A percentile compares a stretch with the other conserved stretches of the same genome.
Evolutionary conservation across 2,888 invertebrate genomes (phyloP).

Genomic region (Palloptera scutellata): DNA sequence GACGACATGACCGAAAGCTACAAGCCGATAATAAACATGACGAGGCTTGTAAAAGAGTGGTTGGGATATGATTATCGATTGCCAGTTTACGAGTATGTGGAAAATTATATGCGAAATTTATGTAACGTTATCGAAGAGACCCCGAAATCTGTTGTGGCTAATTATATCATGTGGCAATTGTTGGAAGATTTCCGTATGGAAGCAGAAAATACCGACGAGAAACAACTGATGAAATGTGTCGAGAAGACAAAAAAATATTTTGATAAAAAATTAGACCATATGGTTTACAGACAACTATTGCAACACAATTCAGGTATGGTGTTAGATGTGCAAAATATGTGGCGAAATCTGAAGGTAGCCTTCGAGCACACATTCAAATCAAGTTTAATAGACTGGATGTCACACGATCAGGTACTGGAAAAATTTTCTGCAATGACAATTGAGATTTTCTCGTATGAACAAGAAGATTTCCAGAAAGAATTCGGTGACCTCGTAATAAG

Average conservation of each 20-base stretch:
- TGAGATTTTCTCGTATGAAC: constrained; percentile 44
- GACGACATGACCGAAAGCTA: constrained; percentile 48
- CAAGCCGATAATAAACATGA: constrained; percentile 49
- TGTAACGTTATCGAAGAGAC: constrained; percentile 46
- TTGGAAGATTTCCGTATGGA: constrained; percentile 47
- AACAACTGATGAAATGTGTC: constrained; percentile 46
- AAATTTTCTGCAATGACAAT: constrained; percentile 51
- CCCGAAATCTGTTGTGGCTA: constrained; percentile 51
- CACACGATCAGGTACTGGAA: constrained; percentile 45
- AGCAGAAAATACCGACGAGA: constrained; percentile 26
- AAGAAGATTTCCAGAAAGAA: constrained; percentile 45
- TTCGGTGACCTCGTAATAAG: constrained; percentile 46
- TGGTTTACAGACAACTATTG: constrained; percentile 47
- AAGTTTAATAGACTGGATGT: constrained; percentile 45
- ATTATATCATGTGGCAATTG: constrained; percentile 55
- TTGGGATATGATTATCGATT: constrained; percentile 48
- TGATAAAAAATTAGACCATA: constrained; percentile 52
- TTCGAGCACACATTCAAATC: constrained; percentile 45
- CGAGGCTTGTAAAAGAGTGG: constrained; percentile 40
- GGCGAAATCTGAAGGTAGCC: constrained; percentile 48
- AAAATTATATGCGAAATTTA: constrained; percentile 50
- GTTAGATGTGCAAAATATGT: constrained; percentile 45
- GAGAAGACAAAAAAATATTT: constrained; percentile 46
- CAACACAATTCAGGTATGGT: constrained; percentile 27
- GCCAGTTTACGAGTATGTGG: constrained; percentile 54